phyloP scores from a whole-genome alignment of 2,113 vertebrate species.

The Pygoscelis antarcticus region DNA sequence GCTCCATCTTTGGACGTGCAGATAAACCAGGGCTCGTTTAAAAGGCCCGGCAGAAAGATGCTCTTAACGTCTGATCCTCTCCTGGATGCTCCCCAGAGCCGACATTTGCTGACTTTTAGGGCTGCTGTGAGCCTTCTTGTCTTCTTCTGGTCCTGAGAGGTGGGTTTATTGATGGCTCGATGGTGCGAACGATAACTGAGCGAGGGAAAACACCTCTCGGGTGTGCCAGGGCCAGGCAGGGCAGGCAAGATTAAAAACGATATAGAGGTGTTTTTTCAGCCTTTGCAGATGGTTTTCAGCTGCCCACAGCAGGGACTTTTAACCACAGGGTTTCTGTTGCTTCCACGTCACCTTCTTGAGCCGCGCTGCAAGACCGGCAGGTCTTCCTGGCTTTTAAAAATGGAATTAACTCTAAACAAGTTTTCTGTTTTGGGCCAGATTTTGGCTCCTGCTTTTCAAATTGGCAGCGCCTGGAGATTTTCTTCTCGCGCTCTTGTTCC shows the following conservation, averaged over 20 bases:
- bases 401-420: background rate
- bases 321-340: background rate
- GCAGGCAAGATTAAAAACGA: background rate
- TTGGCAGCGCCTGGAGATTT: accelerated
- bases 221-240: background rate
- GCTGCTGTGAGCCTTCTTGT: background rate
- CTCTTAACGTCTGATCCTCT: background rate
- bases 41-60: background rate
- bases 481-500: background rate
- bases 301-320: background rate
- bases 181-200: background rate
- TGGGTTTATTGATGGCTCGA: background rate
- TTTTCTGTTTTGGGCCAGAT: background rate
- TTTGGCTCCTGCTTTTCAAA: background rate
- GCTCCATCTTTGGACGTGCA: background rate
- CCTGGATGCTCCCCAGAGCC: background rate
- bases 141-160: background rate
- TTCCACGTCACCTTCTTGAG: background rate
- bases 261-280: background rate
- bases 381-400: background rate
- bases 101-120: background rate
- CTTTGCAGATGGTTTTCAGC: background rate
- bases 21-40: background rate
- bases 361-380: background rate
- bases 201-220: background rate